These are phyloP conservation scores for Erebia aethiops DNA, from an alignment of 2,888 invertebrate genomes.

Conservation along the genomic window DNA sequence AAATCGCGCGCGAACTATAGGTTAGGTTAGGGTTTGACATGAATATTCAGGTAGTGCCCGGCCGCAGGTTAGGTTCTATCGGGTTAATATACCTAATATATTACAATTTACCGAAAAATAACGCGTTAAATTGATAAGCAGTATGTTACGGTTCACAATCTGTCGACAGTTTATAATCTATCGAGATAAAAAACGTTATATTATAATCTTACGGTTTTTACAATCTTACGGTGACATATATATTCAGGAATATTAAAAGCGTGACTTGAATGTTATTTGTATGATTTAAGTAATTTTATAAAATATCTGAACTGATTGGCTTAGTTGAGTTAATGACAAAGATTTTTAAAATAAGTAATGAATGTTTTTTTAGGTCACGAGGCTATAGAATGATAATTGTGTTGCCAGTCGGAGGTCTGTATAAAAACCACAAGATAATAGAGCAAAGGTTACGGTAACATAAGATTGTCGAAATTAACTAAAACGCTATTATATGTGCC, in stretches of 20 bases:
- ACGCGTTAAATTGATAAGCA: no score
- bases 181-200: no score
- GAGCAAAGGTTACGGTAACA: conserved; percentile 81
- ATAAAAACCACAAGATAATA: conserved; percentile 75
- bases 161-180: no score
- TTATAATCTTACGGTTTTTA: no score
- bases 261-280: not conserved
- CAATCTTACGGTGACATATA: no score
- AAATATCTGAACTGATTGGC: conserved; percentile 10
- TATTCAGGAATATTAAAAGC: not conserved
- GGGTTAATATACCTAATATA: no score
- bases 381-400: conserved; percentile 75
- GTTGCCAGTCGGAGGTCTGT: conserved; percentile 73
- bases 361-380: conserved; percentile 76
- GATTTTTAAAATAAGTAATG: conserved; percentile 36
- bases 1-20: no score
- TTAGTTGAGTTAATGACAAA: conserved; percentile 24
- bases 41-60: no score
- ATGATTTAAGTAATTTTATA: not conserved
- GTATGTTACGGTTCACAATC: no score
- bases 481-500: conserved; percentile 11
- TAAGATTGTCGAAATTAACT: conserved; percentile 59
- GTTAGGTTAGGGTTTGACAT: no score
- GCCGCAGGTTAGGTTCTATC: no score
- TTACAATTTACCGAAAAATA: no score